phyloP scores from a whole-genome alignment of 2,113 vertebrate genomes.

The Noturus placidus region DNA sequence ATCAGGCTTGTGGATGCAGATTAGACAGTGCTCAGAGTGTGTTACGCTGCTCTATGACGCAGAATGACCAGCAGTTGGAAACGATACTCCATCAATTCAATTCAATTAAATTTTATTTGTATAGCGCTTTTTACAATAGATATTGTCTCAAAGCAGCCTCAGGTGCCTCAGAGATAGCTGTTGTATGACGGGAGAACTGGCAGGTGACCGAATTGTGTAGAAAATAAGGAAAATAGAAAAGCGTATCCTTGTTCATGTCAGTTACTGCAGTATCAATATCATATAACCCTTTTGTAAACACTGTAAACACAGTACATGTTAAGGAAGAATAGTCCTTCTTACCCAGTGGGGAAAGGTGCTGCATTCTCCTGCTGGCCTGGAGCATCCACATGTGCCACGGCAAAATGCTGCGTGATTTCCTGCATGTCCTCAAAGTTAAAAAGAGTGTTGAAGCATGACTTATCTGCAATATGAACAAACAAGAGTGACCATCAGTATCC shows the following conservation, averaged over 20 bases:
- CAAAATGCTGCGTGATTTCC: conserved; percentile 93
- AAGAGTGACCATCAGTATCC: neutral
- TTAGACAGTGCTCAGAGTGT: too few relatives aligned
- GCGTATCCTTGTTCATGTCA: neutral
- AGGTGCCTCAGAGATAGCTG: neutral
- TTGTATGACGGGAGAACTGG: neutral
- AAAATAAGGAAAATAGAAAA: neutral
- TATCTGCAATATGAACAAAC: conserved; percentile 71
- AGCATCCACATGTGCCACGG: conserved; percentile 91
- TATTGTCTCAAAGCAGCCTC: too few relatives aligned
- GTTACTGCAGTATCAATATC: neutral
- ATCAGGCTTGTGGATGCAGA: too few relatives aligned
- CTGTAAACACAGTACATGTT: neutral
- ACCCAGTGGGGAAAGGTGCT: conserved; percentile 87
- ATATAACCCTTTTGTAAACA: neutral
- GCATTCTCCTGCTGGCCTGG: conserved; percentile 92
- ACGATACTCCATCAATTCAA: too few relatives aligned
- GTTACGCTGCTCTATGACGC: too few relatives aligned
- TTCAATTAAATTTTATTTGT: too few relatives aligned
- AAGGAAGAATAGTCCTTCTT: conserved; percentile 48
- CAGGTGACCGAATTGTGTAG: neutral
- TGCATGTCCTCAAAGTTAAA: conserved; percentile 97
- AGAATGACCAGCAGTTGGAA: too few relatives aligned
- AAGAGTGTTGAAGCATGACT: conserved; percentile 87
- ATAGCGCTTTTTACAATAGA: too few relatives aligned